Base-by-base conservation (phyloP, 2,888 invertebrate genomes). In the Andrena trimmerana region DNA sequence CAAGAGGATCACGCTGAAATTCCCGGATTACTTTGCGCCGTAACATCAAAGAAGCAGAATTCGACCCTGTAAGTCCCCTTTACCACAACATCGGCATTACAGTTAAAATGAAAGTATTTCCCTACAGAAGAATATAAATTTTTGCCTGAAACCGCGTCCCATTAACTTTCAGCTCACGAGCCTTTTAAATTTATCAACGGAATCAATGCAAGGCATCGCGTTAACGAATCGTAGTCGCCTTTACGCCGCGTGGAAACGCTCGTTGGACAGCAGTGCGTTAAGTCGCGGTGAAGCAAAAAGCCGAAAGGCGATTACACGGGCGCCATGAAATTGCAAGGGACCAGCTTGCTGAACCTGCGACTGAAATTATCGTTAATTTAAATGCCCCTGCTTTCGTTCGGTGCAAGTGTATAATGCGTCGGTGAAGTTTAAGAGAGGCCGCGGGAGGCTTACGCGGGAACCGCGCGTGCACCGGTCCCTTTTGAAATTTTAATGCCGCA, bases 361-460 rank as follows among this genome's bases (percentile, higher is more conserved):
- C 79, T 82, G 70, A 78, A 89, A 90, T 89, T 87, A 90, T 85
- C 85, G 89, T 89, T 88, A 87, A 90, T 90, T 88, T 85, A 85
- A 89, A 90, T 85, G 84, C 86, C 59, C 66, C 72, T 72, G 81
- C 82, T 88, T 88, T 82, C 78, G 77, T 83, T 81, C 57, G 77
- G 70, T 72, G 71, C 70, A 71, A 72, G 73, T 76, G 81, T 78
- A 80, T 81, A 78, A 76, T 71, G 69, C 82, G 67, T 16, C 67
- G 42, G 69, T 42, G 72, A 81, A 86, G 73, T 86, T 90, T 85
- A 88, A 86, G 85, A 75, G 86, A 4, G 69, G 74, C 81, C 78
- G 60, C 78, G 78, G 72, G 71, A 83, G 84, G 88, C 85, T 87
- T 88, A 84, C 72, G 74, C 70, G 83, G 66, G 85, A 79, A 79